Evolutionary conservation across 2,113 vertebrate genomes (phyloP).

Genomic region (Pagrus major): DNA sequence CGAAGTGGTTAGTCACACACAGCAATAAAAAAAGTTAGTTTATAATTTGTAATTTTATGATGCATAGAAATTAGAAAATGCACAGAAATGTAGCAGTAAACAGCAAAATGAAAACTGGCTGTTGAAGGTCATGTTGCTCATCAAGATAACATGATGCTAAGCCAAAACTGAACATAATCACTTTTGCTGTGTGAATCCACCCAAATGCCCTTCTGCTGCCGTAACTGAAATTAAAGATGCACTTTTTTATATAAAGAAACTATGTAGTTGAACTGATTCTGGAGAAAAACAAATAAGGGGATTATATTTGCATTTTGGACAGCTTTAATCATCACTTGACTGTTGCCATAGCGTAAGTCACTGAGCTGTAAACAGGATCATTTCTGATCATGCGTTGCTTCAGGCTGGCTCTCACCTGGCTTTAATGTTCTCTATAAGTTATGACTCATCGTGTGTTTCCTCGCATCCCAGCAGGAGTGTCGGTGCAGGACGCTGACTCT

Average conservation of each 20-base stretch:
- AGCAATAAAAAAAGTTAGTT: too few species aligned
- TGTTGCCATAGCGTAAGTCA: neutral
- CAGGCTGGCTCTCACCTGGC: slow-evolving; percentile 25
- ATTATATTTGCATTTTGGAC: neutral
- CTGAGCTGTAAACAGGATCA: neutral
- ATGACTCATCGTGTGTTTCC: slow-evolving; percentile 79
- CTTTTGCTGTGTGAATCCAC: neutral
- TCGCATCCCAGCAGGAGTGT: slow-evolving; percentile 88
- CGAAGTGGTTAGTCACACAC: neutral
- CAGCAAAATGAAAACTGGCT: neutral
- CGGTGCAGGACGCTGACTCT: slow-evolving; percentile 86
- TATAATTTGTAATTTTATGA: neutral
- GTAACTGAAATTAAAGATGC: neutral
- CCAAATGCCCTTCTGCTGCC: neutral
- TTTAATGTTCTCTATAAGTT: slow-evolving; percentile 36
- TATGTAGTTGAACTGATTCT: neutral
- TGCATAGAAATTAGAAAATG: neutral
- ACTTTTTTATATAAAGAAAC: neutral
- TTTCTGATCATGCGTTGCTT: slow-evolving; percentile 9
- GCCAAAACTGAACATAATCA: neutral
- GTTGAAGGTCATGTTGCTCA: neutral
- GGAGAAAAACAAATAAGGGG: neutral
- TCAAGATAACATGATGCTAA: neutral
- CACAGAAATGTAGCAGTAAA: neutral
- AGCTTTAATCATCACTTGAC: neutral